A percentile compares a stretch with the other conserved stretches of the same genome.
Evolutionary conservation across 1,140 invertebrate genomes (phyloP).

Genomic region (Melanaphis sacchari): DNA sequence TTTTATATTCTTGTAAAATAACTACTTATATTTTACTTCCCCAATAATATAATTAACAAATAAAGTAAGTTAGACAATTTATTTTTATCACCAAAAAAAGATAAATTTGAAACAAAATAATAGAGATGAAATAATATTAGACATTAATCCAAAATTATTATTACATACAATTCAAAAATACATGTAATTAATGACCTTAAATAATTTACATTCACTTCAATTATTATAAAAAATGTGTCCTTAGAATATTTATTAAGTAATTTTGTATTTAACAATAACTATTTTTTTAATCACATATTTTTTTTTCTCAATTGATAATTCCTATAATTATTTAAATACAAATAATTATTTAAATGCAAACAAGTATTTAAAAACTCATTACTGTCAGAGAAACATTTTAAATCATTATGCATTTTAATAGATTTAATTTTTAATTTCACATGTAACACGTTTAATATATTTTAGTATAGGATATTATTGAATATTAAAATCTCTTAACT

Average conservation of each 20-base stretch:
- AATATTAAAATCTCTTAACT: background rate
- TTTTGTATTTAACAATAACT: background rate
- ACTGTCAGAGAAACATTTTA: background rate
- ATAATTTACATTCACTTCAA: background rate
- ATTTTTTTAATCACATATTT: background rate
- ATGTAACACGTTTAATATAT: background rate
- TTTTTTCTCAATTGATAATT: background rate
- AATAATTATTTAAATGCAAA: background rate
- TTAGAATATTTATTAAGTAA: background rate
- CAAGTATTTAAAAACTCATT: background rate
- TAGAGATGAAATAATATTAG: background rate
- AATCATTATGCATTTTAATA: background rate
- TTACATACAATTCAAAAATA: background rate
- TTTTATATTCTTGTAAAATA: background rate
- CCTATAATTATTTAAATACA: background rate
- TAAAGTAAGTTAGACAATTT: background rate
- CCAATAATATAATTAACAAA: background rate
- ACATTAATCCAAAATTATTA: background rate
- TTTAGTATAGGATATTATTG: background rate
- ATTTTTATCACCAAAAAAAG: background rate
- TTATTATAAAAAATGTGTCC: background rate
- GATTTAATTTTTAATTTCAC: background rate
- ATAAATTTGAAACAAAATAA: background rate
- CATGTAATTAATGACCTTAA: background rate
- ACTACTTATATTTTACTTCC: background rate